A percentile compares a stretch with the other conserved stretches of the same genome.
Evolutionary conservation across 2,113 vertebrate species (phyloP).

Genomic region (Neoarius graeffei): DNA sequence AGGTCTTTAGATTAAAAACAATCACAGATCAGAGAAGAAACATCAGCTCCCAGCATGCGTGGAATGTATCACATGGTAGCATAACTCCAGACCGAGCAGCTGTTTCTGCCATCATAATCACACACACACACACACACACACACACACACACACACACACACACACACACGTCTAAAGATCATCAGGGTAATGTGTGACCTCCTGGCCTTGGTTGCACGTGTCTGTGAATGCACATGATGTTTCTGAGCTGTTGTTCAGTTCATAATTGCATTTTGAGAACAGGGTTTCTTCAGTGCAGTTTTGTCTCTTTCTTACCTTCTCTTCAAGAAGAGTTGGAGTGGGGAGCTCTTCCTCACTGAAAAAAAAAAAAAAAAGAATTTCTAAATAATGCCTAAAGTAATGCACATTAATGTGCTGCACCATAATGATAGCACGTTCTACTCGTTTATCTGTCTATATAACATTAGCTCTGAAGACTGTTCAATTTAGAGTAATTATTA

Average conservation of each 20-base stretch:
- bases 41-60: conserved; percentile 11
- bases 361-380: conserved; percentile 17
- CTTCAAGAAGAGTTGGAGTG: conserved; percentile 79
- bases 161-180: conserved; percentile 3
- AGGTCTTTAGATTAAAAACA: not conserved
- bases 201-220: not conserved
- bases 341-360: conserved; percentile 85
- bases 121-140: conserved; percentile 10
- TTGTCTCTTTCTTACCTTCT: conserved; percentile 77
- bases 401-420: not conserved
- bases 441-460: not conserved
- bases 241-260: not conserved
- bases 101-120: conserved; percentile 32
- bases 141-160: conserved; percentile 7
- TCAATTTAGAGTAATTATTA: not conserved
- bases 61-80: conserved; percentile 27
- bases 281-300: not conserved
- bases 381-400: not conserved
- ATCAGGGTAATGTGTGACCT: not conserved
- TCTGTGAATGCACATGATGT: not conserved
- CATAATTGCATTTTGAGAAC: not conserved
- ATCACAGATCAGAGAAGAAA: conserved; percentile 24
- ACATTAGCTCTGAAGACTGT: not conserved
- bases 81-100: conserved; percentile 31
- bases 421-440: not conserved